Percentiles rank a stretch among this genome's conserved stretches.
Conservation (phyloP, 2,797 vertebrate genomes). For the Syngnathus acus region DNA sequence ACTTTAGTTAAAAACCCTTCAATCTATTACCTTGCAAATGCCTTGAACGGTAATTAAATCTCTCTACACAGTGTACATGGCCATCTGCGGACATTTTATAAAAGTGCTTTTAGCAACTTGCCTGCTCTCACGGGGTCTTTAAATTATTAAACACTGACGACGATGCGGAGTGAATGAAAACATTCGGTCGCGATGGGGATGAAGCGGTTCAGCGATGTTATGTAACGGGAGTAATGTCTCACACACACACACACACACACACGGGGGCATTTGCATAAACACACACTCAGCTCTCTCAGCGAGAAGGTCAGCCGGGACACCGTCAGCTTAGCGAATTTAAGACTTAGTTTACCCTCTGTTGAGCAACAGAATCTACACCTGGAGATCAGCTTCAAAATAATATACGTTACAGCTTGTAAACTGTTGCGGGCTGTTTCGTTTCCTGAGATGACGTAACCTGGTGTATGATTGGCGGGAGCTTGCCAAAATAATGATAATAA, state of each 20-base stretch:
- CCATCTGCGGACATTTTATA: slow-evolving; percentile 9
- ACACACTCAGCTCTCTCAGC: not conserved
- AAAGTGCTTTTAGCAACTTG: not conserved
- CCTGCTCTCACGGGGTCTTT: slow-evolving; percentile 19
- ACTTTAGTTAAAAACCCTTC: not conserved
- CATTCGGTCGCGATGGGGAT: slow-evolving; percentile 8
- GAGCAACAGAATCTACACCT: not conserved
- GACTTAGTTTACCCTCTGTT: not conserved
- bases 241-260: not conserved
- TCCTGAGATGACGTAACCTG: no score
- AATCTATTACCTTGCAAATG: not conserved
- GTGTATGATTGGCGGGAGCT: not conserved
- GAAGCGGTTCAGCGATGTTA: slow-evolving; percentile 29
- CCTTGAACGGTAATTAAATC: slow-evolving; percentile 4
- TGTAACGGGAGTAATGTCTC: slow-evolving; percentile 34
- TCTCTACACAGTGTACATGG: slow-evolving; percentile 6
- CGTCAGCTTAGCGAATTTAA: not conserved
- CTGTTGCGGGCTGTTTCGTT: no score
- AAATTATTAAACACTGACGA: slow-evolving; percentile 27
- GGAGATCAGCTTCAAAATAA: not conserved
- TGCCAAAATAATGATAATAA: slow-evolving; percentile 2
- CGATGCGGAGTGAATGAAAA: slow-evolving; percentile 14
- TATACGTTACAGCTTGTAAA: no score
- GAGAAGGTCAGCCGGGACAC: not conserved
- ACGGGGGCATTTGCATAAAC: not conserved